Evolutionary conservation across 2,797 vertebrate genomes (phyloP).

Genomic region (Coendou prehensilis): DNA sequence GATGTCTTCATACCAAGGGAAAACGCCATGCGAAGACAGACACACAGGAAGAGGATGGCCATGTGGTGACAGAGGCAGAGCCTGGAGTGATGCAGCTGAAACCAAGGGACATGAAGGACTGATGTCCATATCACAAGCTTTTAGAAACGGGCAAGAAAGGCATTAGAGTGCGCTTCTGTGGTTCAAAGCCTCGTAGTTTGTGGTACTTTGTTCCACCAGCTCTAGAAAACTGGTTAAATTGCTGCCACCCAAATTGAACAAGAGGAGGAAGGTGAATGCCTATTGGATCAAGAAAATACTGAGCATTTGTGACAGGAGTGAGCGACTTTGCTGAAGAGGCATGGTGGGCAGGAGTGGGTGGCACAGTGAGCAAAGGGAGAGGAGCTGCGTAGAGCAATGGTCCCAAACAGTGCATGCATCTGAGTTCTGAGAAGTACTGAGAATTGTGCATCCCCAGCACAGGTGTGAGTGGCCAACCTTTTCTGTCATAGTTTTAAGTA

Average conservation of each 20-base stretch:
- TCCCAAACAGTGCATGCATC: neutral
- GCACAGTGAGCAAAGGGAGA: neutral
- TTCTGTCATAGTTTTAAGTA: neutral
- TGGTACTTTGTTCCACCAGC: neutral
- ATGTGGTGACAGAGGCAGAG: neutral
- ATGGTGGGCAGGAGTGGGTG: accelerated
- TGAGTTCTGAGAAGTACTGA: neutral
- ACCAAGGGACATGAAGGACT: neutral
- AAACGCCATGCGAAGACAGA: neutral
- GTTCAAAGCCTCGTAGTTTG: too few relatives aligned
- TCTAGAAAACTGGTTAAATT: neutral
- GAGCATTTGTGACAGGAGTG: neutral
- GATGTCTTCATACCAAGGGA: neutral
- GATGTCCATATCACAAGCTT: neutral
- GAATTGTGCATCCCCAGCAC: neutral
- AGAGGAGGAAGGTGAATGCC: neutral
- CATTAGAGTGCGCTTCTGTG: neutral
- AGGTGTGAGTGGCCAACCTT: neutral
- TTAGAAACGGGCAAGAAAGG: neutral
- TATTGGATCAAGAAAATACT: neutral
- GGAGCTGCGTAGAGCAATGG: neutral
- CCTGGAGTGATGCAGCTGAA: neutral
- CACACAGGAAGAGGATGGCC: too few relatives aligned
- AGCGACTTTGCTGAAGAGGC: neutral
- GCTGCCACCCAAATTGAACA: neutral